Conservation (phyloP, 2,888 invertebrate species). For the Chrysolina oricalcia region DNA sequence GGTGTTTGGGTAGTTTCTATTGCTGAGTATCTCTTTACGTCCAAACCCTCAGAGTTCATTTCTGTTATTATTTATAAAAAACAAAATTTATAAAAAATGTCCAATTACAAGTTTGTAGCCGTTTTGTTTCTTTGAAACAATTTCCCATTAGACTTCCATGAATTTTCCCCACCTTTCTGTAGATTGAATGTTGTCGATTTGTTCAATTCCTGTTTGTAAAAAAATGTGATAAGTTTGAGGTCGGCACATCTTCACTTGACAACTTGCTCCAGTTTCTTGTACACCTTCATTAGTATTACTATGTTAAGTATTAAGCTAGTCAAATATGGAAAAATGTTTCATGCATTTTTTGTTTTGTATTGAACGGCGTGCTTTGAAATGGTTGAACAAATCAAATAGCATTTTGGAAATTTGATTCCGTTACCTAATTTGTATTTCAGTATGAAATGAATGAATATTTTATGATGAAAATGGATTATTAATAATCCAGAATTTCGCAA, state of each 20-base stretch:
- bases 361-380: constrained; percentile 6
- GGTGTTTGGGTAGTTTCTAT: no score
- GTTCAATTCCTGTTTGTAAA: constrained; percentile 27
- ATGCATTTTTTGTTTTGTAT: constrained; percentile 34
- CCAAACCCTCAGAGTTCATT: no score
- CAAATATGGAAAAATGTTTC: constrained; percentile 53
- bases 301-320: constrained; percentile 66
- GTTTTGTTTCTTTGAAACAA: neutral
- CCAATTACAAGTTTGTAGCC: neutral
- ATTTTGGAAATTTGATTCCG: no score
- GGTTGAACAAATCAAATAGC: neutral
- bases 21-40: no score
- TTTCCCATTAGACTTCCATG: neutral
- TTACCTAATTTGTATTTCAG: no score
- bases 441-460: no score
- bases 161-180: neutral
- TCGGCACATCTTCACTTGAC: constrained; percentile 58
- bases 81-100: no score
- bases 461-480: no score
- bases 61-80: no score
- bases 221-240: constrained; percentile 48
- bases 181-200: constrained; percentile 10
- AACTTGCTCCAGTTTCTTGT: constrained; percentile 67
- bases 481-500: no score
- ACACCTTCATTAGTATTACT: constrained; percentile 68